Evolutionary conservation across 2,113 vertebrate genomes (phyloP).

Genomic region (Lagopus leucura): DNA sequence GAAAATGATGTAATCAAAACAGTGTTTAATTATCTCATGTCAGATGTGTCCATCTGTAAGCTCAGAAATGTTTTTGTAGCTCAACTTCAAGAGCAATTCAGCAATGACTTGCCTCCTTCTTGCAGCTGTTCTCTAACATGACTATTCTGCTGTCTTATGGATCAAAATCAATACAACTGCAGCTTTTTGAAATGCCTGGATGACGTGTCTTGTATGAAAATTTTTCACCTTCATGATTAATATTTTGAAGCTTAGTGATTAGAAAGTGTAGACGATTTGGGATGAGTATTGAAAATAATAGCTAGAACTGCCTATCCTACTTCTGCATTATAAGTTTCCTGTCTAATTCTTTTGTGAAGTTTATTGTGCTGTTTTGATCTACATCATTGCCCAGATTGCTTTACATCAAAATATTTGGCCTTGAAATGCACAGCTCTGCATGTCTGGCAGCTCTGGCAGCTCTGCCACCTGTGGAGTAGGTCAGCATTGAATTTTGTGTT

Average conservation of each 20-base stretch:
- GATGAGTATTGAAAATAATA: neutral
- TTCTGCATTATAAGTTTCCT: accelerated
- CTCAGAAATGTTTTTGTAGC: neutral
- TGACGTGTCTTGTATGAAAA: neutral
- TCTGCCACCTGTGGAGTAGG: neutral
- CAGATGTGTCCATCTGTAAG: neutral
- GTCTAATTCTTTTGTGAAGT: accelerated
- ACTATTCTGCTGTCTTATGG: neutral
- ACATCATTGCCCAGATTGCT: neutral
- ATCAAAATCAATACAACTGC: neutral
- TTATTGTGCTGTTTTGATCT: accelerated
- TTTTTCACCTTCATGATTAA: neutral
- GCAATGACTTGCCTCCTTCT: accelerated
- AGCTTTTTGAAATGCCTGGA: neutral
- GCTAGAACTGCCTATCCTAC: neutral
- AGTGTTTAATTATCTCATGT: neutral
- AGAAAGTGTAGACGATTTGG: neutral
- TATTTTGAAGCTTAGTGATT: neutral
- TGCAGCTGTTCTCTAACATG: neutral
- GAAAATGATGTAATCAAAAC: neutral
- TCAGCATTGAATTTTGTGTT: neutral
- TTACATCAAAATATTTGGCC: neutral
- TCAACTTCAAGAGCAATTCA: neutral
- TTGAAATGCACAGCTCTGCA: accelerated
- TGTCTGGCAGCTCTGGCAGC: neutral